Evolutionary conservation across 2,113 vertebrate species (phyloP).

Genomic region (Heterotis niloticus): DNA sequence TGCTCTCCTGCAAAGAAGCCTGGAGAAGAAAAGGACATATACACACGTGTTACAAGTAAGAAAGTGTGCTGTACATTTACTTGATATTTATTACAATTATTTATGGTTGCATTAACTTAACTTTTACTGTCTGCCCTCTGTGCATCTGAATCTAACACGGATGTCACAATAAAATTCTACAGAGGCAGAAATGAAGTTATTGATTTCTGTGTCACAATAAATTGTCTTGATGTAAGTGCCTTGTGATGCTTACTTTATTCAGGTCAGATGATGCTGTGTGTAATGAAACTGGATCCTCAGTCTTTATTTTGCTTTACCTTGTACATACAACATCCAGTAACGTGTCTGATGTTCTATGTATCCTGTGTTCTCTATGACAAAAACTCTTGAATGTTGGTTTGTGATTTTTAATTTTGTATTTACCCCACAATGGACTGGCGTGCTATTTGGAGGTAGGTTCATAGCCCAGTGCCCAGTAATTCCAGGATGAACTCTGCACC

Average conservation of each 20-base stretch:
- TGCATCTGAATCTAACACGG: constrained; percentile 70
- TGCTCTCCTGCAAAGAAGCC: constrained; percentile 44
- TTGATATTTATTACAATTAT: constrained; percentile 99
- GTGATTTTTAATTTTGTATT: no score
- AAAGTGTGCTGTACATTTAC: constrained; percentile 83
- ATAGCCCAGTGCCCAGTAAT: no score
- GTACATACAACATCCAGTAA: background rate
- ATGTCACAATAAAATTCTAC: constrained; percentile 76
- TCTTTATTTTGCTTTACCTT: background rate
- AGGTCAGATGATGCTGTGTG: background rate
- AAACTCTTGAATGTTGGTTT: no score
- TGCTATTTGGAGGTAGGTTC: no score
- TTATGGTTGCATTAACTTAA: constrained; percentile 95
- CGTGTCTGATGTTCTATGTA: background rate
- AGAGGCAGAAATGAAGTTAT: constrained; percentile 66
- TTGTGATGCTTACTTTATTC: background rate
- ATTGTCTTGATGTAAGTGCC: constrained; percentile 66
- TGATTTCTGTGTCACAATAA: constrained; percentile 72
- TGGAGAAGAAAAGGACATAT: constrained; percentile 55
- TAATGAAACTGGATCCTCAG: background rate
- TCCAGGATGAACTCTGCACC: no score
- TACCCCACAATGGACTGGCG: no score
- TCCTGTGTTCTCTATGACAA: background rate
- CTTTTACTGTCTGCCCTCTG: constrained; percentile 78
- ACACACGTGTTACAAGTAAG: constrained; percentile 62